Evolutionary conservation across 2,113 vertebrate species (phyloP).

Genomic region (Gavialis gangeticus): DNA sequence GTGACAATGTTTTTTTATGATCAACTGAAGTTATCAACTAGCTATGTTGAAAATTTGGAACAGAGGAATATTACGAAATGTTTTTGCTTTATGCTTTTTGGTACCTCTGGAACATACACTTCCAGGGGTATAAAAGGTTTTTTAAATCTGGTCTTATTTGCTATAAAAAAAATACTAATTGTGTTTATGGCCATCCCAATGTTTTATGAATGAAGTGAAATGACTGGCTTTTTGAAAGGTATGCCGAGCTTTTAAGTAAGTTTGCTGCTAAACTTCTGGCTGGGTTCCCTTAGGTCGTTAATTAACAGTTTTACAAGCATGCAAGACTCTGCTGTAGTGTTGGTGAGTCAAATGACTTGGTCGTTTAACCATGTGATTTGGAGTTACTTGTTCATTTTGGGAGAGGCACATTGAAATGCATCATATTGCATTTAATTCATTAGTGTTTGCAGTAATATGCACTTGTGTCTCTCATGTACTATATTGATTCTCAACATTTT

Average conservation of each 20-base stretch:
- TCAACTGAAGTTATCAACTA: neutral
- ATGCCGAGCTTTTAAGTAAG: slow-evolving; percentile 5
- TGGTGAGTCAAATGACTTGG: slow-evolving; percentile 56
- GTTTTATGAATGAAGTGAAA: neutral
- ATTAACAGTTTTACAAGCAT: slow-evolving; percentile 22
- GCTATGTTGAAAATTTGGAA: neutral
- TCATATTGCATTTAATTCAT: slow-evolving; percentile 48
- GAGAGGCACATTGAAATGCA: slow-evolving; percentile 29
- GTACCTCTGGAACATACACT: neutral
- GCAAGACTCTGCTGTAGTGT: slow-evolving; percentile 51
- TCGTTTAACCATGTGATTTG: slow-evolving; percentile 28
- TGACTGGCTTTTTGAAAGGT: neutral
- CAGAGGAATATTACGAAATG: too few relatives aligned
- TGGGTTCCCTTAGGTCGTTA: slow-evolving; percentile 16
- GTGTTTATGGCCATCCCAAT: neutral
- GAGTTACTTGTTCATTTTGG: slow-evolving; percentile 56
- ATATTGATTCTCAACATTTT: neutral
- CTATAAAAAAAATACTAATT: neutral
- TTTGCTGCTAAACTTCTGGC: slow-evolving; percentile 35
- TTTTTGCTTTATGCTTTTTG: too few relatives aligned
- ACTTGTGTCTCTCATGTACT: neutral
- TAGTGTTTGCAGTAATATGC: too few relatives aligned
- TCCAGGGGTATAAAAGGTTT: neutral
- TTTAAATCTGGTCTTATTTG: neutral
- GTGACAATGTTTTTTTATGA: too few relatives aligned